Percentiles rank a stretch among this genome's conserved stretches.
These are phyloP conservation scores for Chaetorhynchus papuensis DNA, from an alignment of 2,113 vertebrate genomes.

Conservation along the genomic window DNA sequence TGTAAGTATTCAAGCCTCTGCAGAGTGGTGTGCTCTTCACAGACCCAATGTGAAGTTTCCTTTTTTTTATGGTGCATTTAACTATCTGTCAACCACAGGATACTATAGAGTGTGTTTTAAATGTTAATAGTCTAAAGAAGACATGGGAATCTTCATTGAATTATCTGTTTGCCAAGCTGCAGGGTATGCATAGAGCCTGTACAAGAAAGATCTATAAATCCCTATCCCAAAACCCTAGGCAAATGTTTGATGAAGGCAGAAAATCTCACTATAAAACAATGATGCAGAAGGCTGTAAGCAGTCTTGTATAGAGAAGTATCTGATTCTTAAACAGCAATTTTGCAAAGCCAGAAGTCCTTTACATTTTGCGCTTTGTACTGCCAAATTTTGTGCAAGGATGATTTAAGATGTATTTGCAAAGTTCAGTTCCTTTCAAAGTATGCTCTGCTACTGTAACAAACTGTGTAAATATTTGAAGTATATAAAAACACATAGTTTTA, in stretches of 20 bases:
- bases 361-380: neutral
- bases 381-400: neutral
- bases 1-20: constrained; percentile 44
- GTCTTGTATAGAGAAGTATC: neutral
- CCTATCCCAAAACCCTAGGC: neutral
- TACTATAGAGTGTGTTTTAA: constrained; percentile 1
- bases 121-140: constrained; percentile 22
- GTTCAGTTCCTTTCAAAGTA: neutral
- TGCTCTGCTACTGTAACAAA: neutral
- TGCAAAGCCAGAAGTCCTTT: neutral
- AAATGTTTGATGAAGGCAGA: neutral
- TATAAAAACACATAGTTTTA: neutral
- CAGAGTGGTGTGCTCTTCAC: neutral
- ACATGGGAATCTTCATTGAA: neutral
- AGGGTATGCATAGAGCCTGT: neutral
- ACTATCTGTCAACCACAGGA: constrained; percentile 24
- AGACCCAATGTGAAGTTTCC: neutral
- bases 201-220: neutral
- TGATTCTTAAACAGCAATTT: neutral
- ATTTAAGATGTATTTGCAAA: neutral
- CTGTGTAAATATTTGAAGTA: neutral
- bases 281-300: neutral
- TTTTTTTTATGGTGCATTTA: constrained; percentile 30
- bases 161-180: neutral
- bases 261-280: neutral